Conservation (phyloP, 2,797 vertebrate species). For the Gobionotothen gibberifrons region DNA sequence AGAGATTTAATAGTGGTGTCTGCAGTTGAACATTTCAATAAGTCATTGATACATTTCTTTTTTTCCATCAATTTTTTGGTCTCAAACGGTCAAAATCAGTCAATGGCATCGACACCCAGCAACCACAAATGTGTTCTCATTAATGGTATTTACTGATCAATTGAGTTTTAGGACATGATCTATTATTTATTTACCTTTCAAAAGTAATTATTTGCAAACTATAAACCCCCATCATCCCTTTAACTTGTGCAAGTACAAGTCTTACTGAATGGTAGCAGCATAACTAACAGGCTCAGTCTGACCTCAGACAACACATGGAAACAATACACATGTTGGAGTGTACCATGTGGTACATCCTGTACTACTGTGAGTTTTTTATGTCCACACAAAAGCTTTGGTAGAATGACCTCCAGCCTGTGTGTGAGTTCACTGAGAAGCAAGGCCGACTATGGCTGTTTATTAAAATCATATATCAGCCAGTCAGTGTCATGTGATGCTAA, state of each 20-base stretch:
- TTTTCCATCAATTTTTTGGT: not conserved
- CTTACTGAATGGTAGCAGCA: not conserved
- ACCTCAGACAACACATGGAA: conserved; percentile 12
- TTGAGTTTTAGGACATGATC: not conserved
- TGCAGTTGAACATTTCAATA: not conserved
- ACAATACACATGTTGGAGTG: not conserved
- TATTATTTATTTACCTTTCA: not conserved
- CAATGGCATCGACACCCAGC: too few relatives aligned
- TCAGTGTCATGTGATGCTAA: not conserved
- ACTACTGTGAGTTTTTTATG: not conserved
- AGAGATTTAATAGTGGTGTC: not conserved
- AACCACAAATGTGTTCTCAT: not conserved
- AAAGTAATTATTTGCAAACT: not conserved
- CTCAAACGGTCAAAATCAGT: not conserved
- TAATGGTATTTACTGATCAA: not conserved
- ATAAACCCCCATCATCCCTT: not conserved
- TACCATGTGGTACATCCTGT: conserved; percentile 16
- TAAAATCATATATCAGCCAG: not conserved
- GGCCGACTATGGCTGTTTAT: not conserved
- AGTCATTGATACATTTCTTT: not conserved
- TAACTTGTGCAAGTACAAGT: not conserved
- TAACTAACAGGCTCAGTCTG: not conserved
- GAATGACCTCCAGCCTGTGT: not conserved
- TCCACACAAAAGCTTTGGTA: not conserved
- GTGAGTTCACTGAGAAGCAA: not conserved